phyloP scores from a whole-genome alignment of 2,888 invertebrate species.

The Branchellion lobata region DNA sequence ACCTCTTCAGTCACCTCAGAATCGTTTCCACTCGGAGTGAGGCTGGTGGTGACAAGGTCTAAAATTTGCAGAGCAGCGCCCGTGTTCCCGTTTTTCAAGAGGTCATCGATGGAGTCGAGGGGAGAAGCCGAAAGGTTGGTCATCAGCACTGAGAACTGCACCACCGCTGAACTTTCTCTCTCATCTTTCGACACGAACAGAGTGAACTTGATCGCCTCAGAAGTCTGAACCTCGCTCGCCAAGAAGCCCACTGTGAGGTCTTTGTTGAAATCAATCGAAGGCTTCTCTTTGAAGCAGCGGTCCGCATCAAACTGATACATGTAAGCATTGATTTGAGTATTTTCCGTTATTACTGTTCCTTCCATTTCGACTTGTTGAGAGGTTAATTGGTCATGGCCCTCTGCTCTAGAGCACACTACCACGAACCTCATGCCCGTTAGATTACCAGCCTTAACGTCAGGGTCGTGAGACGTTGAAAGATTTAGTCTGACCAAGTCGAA shows the following conservation, averaged over 20 bases:
- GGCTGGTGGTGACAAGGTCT: constrained; percentile 44
- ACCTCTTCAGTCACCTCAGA: constrained; percentile 17
- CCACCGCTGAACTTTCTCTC: constrained; percentile 48
- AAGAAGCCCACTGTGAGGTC: constrained; percentile 53
- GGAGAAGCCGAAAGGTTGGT: constrained; percentile 48
- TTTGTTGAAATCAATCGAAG: constrained; percentile 16
- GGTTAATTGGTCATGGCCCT: not conserved
- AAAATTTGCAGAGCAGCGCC: constrained; percentile 50
- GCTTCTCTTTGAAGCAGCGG: constrained; percentile 36
- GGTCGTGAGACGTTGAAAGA: constrained; percentile 49
- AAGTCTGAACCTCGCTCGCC: constrained; percentile 53
- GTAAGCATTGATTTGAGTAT: constrained; percentile 11
- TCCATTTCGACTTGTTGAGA: constrained; percentile 13
- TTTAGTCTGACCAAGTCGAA: constrained; percentile 46
- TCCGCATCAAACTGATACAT: constrained; percentile 41
- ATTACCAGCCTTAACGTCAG: constrained; percentile 51
- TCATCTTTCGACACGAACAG: constrained; percentile 55
- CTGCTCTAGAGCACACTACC: constrained; percentile 54
- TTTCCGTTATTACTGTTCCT: constrained; percentile 38
- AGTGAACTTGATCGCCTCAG: constrained; percentile 54
- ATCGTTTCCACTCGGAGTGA: constrained; percentile 16
- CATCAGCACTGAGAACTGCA: constrained; percentile 51
- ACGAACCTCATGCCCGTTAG: constrained; percentile 55
- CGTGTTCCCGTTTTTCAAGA: constrained; percentile 51
- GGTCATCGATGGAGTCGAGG: constrained; percentile 48